Conservation (phyloP, 2,888 invertebrate species). For the Yponomeuta malinellus region DNA sequence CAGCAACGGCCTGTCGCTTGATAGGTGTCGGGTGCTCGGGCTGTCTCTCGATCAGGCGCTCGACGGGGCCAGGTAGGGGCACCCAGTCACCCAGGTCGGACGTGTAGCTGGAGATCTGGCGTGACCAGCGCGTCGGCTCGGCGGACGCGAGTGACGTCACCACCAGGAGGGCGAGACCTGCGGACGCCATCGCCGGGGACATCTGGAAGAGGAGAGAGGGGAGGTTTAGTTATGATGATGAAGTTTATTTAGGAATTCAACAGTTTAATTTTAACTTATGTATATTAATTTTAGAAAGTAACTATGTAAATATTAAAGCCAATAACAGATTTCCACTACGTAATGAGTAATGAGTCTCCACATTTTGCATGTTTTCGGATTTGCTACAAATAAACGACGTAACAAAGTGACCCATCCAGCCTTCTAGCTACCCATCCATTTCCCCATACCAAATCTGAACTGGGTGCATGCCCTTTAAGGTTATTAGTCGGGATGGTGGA, state of each 20-base stretch:
- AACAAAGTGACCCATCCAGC: no score
- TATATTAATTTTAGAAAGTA: no score
- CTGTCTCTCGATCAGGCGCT: conserved; percentile 29
- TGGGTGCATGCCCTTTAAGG: no score
- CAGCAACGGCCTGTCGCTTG: conserved; percentile 63
- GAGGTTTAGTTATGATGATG: not conserved
- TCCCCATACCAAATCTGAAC: no score
- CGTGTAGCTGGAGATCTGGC: conserved; percentile 66
- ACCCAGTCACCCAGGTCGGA: conserved; percentile 68
- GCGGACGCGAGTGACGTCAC: conserved; percentile 32
- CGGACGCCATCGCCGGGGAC: conserved; percentile 45
- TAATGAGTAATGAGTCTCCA: no score
- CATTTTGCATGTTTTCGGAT: no score
- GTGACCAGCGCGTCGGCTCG: conserved; percentile 62
- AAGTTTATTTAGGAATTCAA: not conserved
- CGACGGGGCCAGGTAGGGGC: conserved; percentile 51
- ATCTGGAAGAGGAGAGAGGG: conserved; percentile 42
- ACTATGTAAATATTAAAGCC: no score
- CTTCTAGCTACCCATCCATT: no score
- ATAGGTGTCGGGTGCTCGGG: conserved; percentile 22
- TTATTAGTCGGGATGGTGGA: no score
- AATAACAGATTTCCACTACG: no score
- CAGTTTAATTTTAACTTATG: no score
- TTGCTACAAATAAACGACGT: no score
- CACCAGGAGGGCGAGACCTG: conserved; percentile 41